These are phyloP conservation scores for Dendrolimus punctatus DNA, from an alignment of 1,140 invertebrate species.

Conservation along the genomic window DNA sequence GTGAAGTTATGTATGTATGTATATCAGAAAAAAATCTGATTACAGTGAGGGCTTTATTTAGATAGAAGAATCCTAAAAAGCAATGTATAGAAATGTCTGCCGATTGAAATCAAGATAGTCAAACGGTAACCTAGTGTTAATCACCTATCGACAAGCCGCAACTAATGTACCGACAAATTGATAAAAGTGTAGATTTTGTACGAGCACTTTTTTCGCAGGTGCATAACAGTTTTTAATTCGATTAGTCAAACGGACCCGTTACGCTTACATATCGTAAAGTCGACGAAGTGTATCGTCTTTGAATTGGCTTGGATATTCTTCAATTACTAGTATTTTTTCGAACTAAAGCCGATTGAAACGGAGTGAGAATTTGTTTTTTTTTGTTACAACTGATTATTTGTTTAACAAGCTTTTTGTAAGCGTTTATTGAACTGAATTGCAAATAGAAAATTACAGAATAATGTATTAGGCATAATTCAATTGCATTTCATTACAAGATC, in stretches of 20 bases:
- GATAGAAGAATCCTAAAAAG: constrained; percentile 4
- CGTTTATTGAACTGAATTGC: too few species aligned
- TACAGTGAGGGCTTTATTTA: too few species aligned
- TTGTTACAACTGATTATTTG: too few species aligned
- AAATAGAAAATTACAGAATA: too few species aligned
- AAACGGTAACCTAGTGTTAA: constrained; percentile 27
- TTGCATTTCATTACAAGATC: too few species aligned
- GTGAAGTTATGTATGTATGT: too few species aligned
- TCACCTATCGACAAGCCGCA: constrained; percentile 19
- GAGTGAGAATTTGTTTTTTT: too few species aligned
- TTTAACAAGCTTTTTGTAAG: too few species aligned
- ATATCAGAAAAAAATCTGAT: too few species aligned
- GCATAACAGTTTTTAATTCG: constrained; percentile 18
- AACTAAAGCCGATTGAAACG: too few species aligned
- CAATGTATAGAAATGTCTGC: constrained; percentile 6
- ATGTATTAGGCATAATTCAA: too few species aligned
- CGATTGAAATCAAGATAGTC: constrained; percentile 17
- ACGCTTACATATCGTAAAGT: background rate
- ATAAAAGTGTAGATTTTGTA: constrained; percentile 25
- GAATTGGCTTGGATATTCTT: background rate
- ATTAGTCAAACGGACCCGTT: constrained; percentile 5
- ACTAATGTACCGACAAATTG: constrained; percentile 32
- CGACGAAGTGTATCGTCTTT: constrained; percentile 1
- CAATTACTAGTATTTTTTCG: too few species aligned
- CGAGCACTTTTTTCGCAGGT: constrained; percentile 18